These are phyloP conservation scores for Coelopa pilipes DNA, from an alignment of 2,888 invertebrate genomes.

Conservation along the genomic window DNA sequence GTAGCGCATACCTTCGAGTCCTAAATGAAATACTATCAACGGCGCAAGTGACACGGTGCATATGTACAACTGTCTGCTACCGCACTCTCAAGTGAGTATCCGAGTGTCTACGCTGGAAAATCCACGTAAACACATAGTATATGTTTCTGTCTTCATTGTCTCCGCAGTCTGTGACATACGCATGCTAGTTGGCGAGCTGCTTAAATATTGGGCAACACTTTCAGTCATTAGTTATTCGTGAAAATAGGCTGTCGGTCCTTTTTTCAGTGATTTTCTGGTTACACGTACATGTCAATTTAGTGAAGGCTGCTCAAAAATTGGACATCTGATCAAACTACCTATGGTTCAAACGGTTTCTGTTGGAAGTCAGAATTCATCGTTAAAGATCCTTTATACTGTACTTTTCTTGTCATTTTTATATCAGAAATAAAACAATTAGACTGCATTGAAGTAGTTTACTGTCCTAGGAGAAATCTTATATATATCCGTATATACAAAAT, in stretches of 20 bases:
- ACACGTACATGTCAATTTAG: no score
- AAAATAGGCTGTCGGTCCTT: conserved; percentile 1
- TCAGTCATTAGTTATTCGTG: not conserved
- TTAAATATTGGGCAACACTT: conserved; percentile 15
- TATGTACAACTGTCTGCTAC: conserved; percentile 14
- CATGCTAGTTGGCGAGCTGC: conserved; percentile 17
- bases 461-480: no score
- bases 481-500: no score
- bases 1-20: conserved; percentile 31
- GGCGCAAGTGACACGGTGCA: not conserved
- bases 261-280: no score
- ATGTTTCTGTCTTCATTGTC: conserved; percentile 31
- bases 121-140: conserved; percentile 24
- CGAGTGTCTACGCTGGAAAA: conserved; percentile 31
- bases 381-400: no score
- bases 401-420: no score
- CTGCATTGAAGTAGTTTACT: no score
- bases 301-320: not conserved
- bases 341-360: conserved; percentile 34
- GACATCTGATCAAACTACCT: conserved; percentile 28
- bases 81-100: not conserved
- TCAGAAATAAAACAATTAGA: no score
- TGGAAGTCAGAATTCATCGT: conserved; percentile 35
- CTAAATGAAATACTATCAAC: conserved; percentile 28
- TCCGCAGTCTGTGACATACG: conserved; percentile 8